Evolutionary conservation across 2,113 vertebrate genomes (phyloP).

Genomic region (Dipodomys merriami): DNA sequence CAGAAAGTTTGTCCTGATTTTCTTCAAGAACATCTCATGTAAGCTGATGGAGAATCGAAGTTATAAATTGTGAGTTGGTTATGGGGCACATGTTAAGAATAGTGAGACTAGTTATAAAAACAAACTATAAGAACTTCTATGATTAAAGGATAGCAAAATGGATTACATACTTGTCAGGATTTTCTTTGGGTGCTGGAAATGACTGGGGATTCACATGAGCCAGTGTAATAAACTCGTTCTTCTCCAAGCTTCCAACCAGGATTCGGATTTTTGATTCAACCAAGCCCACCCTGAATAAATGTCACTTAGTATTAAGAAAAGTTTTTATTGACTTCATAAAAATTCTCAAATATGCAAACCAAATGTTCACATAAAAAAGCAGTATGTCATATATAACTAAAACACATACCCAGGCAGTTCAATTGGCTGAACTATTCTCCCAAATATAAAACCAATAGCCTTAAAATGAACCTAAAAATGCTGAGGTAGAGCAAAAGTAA

Average conservation of each 20-base stretch:
- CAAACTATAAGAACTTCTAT: neutral
- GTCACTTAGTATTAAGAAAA: conserved; percentile 72
- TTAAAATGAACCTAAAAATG: conserved; percentile 6
- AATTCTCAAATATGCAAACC: conserved; percentile 33
- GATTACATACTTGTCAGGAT: conserved; percentile 89
- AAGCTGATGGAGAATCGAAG: conserved; percentile 9
- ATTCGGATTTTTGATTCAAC: conserved; percentile 96
- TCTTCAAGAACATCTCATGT: neutral
- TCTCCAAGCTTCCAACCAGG: conserved; percentile 93
- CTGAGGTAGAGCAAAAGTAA: neutral
- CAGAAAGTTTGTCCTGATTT: conserved; percentile 22
- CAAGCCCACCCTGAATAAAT: conserved; percentile 90
- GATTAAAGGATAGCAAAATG: neutral
- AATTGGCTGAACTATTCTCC: neutral
- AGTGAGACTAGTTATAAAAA: neutral
- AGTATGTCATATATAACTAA: neutral
- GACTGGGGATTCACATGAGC: conserved; percentile 93
- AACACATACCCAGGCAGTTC: conserved; percentile 31
- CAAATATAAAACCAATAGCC: conserved; percentile 13
- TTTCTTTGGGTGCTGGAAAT: conserved; percentile 89
- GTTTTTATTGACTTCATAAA: conserved; percentile 47
- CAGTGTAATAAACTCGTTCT: conserved; percentile 91
- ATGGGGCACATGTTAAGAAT: neutral
- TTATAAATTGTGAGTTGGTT: neutral
- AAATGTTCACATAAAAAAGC: neutral